These are phyloP conservation scores for Botia almorhae DNA, from an alignment of 2,797 vertebrate species.

Conservation along the genomic window DNA sequence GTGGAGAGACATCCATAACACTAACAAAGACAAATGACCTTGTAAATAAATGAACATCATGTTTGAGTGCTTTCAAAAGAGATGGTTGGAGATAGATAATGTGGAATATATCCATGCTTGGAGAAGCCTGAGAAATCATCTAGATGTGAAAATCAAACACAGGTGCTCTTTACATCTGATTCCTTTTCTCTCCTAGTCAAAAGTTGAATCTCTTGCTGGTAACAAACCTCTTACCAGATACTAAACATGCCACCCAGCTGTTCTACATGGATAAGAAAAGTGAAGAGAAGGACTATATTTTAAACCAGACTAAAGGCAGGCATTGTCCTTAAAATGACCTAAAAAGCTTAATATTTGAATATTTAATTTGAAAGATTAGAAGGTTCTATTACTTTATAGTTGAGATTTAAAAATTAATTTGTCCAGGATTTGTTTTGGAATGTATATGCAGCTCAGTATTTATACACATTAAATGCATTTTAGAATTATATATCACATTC, in stretches of 20 bases:
- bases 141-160: conserved; percentile 20
- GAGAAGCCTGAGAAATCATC: neutral
- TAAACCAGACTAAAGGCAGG: conserved; percentile 47
- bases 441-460: neutral
- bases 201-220: conserved; percentile 32
- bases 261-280: conserved; percentile 65
- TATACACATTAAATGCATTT: neutral
- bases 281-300: conserved; percentile 16
- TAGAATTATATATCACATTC: neutral
- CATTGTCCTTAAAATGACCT: conserved; percentile 24
- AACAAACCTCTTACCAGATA: conserved; percentile 28
- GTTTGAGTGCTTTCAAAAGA: conserved; percentile 34
- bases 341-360: neutral
- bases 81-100: conserved; percentile 11
- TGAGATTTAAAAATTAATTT: no score
- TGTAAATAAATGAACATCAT: conserved; percentile 34
- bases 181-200: conserved; percentile 39
- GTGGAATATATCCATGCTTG: conserved; percentile 18
- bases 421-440: neutral
- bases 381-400: no score
- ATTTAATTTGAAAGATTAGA: neutral
- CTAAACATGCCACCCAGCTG: conserved; percentile 68
- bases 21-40: conserved; percentile 34
- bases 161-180: neutral
- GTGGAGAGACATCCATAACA: conserved; percentile 33